phyloP scores from a whole-genome alignment of 37 sponge, comb jelly and placozoan species.

The Tethya wilhelma region DNA sequence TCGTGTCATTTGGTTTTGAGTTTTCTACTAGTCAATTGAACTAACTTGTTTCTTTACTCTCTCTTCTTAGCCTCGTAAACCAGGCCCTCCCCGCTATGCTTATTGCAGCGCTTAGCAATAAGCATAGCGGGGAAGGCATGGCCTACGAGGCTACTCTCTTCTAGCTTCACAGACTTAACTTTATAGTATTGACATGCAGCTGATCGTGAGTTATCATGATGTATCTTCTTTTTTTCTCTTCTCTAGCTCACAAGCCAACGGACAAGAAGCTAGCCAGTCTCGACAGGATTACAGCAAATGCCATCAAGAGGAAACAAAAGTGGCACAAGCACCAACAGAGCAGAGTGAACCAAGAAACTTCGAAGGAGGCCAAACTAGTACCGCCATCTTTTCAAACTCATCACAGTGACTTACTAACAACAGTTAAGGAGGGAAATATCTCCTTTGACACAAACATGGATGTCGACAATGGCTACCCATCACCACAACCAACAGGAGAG shows the following conservation, averaged over 20 bases:
- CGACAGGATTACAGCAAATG: conserved; percentile 30
- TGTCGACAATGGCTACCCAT: background rate
- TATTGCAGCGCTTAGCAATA: too few species aligned
- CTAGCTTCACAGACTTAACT: too few species aligned
- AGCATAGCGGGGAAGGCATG: too few species aligned
- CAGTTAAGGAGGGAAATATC: background rate
- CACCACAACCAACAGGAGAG: background rate
- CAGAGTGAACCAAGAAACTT: background rate
- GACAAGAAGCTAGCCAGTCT: conserved; percentile 49
- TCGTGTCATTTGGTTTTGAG: too few species aligned
- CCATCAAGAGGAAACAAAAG: conserved; percentile 6
- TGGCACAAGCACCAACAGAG: background rate
- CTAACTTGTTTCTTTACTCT: too few species aligned
- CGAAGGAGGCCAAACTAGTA: background rate
- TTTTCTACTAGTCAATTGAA: too few species aligned
- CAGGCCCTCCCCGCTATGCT: too few species aligned
- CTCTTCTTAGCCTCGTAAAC: too few species aligned
- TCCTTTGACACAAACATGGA: background rate
- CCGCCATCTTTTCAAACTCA: background rate
- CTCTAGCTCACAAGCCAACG: background rate
- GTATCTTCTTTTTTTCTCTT: background rate
- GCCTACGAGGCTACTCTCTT: too few species aligned
- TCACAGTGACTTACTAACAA: background rate
- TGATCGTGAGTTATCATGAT: too few species aligned
- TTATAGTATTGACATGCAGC: too few species aligned